Evolutionary conservation across 2,888 invertebrate genomes (phyloP).

Genomic region (Aromia moschata): DNA sequence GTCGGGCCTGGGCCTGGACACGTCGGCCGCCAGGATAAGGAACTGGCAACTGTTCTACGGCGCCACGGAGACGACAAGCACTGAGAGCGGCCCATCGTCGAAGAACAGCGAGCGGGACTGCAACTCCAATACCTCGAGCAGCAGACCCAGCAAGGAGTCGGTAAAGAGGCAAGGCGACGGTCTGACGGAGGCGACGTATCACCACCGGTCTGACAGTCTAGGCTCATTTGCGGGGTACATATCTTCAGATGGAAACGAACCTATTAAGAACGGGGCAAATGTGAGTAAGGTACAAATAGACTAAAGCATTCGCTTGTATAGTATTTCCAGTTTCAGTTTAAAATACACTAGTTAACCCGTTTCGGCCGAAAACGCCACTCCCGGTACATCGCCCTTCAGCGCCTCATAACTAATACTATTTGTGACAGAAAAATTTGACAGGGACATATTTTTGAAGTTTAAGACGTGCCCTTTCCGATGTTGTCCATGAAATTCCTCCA

Average conservation of each 20-base stretch:
- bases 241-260: background rate
- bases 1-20: background rate
- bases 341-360: too few relatives aligned
- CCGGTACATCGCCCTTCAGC: too few relatives aligned
- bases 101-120: conserved; percentile 22
- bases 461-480: too few relatives aligned
- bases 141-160: conserved; percentile 7
- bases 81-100: conserved; percentile 19
- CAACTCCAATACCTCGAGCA: conserved; percentile 26
- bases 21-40: conserved; percentile 44
- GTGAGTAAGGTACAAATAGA: too few relatives aligned
- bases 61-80: conserved; percentile 33
- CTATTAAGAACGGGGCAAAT: background rate
- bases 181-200: background rate
- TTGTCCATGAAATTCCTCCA: too few relatives aligned
- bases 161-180: background rate
- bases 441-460: too few relatives aligned
- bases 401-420: too few relatives aligned
- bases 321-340: too few relatives aligned
- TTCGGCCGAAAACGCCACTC: too few relatives aligned
- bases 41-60: conserved; percentile 54
- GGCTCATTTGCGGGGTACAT: conserved; percentile 1
- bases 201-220: background rate
- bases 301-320: too few relatives aligned
- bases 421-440: too few relatives aligned